phyloP scores from a whole-genome alignment of 2,888 invertebrate species.

The Bombylius major region DNA sequence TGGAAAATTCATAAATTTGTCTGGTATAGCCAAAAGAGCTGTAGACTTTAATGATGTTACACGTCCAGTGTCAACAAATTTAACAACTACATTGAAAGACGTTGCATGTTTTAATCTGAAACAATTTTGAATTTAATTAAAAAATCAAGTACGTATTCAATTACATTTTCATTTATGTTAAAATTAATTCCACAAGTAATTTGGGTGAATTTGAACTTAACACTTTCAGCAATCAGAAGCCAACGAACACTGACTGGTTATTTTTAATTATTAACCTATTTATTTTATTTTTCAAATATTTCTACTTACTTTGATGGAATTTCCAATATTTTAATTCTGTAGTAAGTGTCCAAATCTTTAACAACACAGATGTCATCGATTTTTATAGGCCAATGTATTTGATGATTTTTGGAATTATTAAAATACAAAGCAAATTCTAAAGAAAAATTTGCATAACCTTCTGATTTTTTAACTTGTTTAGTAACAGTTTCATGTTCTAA shows the following conservation, averaged over 20 bases:
- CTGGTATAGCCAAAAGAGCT: constrained; percentile 40
- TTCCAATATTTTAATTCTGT: constrained; percentile 43
- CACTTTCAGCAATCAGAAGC: too few species aligned
- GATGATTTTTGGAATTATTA: constrained; percentile 17
- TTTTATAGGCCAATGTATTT: constrained; percentile 29
- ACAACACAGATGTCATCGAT: constrained; percentile 47
- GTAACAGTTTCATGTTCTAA: constrained; percentile 30
- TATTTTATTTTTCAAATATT: background rate
- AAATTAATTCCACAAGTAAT: too few species aligned
- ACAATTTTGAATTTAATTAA: too few species aligned
- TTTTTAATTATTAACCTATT: too few species aligned
- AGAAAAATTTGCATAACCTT: constrained; percentile 20
- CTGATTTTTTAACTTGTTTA: constrained; percentile 17
- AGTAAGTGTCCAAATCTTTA: constrained; percentile 38
- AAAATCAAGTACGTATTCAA: too few species aligned
- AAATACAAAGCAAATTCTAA: constrained; percentile 22
- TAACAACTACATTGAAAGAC: constrained; percentile 27
- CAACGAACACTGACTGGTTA: too few species aligned
- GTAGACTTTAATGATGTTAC: constrained; percentile 34
- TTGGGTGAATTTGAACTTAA: too few species aligned
- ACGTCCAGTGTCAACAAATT: constrained; percentile 48
- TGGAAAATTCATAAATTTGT: constrained; percentile 38
- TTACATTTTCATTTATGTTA: too few species aligned
- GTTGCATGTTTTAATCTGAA: background rate
- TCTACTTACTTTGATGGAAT: constrained; percentile 22